phyloP scores from a whole-genome alignment of 2,797 vertebrate genomes.

The Notolabrus celidotus region DNA sequence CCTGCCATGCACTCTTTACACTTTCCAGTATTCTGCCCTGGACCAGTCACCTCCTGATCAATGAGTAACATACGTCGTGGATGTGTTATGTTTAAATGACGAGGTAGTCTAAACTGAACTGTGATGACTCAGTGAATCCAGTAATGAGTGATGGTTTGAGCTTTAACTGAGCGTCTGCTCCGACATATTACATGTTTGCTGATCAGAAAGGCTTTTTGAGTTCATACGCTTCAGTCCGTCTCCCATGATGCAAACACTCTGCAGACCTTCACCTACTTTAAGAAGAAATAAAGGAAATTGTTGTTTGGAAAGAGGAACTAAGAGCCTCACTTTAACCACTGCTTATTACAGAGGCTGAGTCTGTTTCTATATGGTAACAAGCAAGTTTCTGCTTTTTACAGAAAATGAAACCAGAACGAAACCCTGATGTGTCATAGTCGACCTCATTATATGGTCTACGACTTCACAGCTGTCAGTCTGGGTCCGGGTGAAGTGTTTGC shows the following conservation, averaged over 20 bases:
- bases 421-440: neutral
- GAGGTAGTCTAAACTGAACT: neutral
- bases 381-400: constrained; percentile 54
- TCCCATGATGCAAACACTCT: neutral
- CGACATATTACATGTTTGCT: neutral
- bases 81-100: neutral
- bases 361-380: constrained; percentile 45
- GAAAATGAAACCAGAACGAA: constrained; percentile 38
- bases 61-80: neutral
- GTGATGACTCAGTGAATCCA: neutral
- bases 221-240: neutral
- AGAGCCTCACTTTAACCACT: neutral
- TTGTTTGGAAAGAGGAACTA: constrained; percentile 20
- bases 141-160: neutral
- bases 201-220: too few relatives aligned
- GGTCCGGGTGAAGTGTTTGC: neutral
- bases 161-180: neutral
- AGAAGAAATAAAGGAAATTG: neutral
- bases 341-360: neutral
- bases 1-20: too few relatives aligned
- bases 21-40: too few relatives aligned
- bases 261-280: neutral
- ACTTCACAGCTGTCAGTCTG: too few relatives aligned
- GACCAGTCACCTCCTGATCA: too few relatives aligned
- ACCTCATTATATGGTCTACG: neutral